These are phyloP conservation scores for Pedicia rivosa DNA, from an alignment of 2,888 invertebrate genomes.

Conservation along the genomic window DNA sequence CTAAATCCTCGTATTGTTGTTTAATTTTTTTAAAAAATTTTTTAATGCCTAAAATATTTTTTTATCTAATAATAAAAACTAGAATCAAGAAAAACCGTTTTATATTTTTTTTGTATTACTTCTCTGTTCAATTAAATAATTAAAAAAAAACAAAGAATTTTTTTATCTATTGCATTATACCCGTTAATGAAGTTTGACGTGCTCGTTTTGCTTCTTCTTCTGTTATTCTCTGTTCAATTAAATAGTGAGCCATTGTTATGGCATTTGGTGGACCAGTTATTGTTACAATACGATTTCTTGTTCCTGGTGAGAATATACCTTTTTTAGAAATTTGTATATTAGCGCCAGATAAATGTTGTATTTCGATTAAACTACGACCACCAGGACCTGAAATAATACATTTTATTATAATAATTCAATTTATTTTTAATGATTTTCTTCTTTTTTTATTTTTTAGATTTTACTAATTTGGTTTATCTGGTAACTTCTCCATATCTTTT, in stretches of 20 bases:
- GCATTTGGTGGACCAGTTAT: slow-evolving; percentile 80
- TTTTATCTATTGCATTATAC: slow-evolving; percentile 11
- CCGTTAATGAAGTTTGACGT: slow-evolving; percentile 63
- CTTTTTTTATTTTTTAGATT: too few relatives aligned
- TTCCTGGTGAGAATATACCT: slow-evolving; percentile 93
- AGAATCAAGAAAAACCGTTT: too few relatives aligned
- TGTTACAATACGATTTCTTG: slow-evolving; percentile 92
- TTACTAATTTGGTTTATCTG: slow-evolving; percentile 10
- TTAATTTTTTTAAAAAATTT: too few relatives aligned
- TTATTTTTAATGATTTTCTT: too few relatives aligned
- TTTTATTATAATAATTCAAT: too few relatives aligned
- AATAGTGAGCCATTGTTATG: slow-evolving; percentile 82
- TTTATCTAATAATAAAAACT: too few relatives aligned
- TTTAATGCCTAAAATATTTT: too few relatives aligned
- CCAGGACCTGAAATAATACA: slow-evolving; percentile 58
- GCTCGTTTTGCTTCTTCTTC: slow-evolving; percentile 93
- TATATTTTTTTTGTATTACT: too few relatives aligned
- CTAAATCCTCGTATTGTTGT: too few relatives aligned
- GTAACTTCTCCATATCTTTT: background rate
- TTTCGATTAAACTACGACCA: slow-evolving; percentile 90
- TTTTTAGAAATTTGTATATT: slow-evolving; percentile 98
- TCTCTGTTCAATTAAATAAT: too few relatives aligned
- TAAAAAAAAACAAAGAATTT: background rate
- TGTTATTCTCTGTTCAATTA: slow-evolving; percentile 91
- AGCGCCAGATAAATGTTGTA: slow-evolving; percentile 93